A percentile compares a stretch with the other conserved stretches of the same genome.
These are phyloP conservation scores for Nesoenas mayeri DNA, from an alignment of 2,113 vertebrate genomes.

Conservation along the genomic window DNA sequence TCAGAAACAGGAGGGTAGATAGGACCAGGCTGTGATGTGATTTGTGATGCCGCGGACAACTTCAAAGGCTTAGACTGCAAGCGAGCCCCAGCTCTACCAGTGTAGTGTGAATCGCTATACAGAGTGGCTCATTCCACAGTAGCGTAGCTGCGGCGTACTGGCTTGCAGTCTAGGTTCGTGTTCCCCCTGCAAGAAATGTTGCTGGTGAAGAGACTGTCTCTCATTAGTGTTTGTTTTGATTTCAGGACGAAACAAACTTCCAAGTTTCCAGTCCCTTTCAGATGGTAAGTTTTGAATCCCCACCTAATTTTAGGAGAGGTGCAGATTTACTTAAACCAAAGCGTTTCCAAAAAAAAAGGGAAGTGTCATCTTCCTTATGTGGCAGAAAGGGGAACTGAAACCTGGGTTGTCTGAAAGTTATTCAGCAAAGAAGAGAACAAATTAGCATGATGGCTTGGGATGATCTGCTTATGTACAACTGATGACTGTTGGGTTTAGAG, in stretches of 20 bases:
- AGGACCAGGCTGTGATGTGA: background rate
- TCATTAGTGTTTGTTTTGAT: constrained; percentile 21
- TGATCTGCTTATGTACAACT: background rate
- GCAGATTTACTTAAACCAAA: background rate
- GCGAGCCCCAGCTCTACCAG: background rate
- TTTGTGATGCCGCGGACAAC: background rate
- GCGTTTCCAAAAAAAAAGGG: background rate
- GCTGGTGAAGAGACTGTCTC: background rate
- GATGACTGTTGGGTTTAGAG: background rate
- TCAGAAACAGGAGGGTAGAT: background rate
- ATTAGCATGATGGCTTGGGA: background rate
- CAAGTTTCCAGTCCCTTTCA: constrained; percentile 83
- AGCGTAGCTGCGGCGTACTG: background rate
- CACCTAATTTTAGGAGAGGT: background rate
- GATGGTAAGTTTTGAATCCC: constrained; percentile 79
- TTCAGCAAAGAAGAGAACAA: background rate
- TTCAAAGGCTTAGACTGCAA: background rate
- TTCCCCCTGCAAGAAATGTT: background rate
- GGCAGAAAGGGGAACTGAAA: background rate
- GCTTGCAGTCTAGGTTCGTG: background rate
- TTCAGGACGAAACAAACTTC: constrained; percentile 83
- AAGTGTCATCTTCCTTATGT: background rate
- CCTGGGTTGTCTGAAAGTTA: background rate
- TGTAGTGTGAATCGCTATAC: background rate
- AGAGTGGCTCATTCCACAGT: background rate